Evolutionary conservation across 2,888 invertebrate genomes (phyloP).

Genomic region (Mesorhabditis sp.): DNA sequence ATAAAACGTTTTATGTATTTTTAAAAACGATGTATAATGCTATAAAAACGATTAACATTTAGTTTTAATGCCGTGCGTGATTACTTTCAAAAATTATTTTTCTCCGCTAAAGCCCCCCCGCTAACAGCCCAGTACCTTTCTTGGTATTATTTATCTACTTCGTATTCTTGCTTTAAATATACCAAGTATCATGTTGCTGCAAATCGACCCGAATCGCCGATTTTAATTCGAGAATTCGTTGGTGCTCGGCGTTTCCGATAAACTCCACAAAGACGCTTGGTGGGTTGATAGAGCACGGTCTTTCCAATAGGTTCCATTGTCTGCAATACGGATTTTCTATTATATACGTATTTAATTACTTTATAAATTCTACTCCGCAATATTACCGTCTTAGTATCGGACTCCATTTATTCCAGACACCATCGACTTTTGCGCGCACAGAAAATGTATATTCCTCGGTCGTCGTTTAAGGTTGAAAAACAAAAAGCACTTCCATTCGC

Average conservation of each 20-base stretch:
- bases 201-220: background rate
- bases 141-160: background rate
- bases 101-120: background rate
- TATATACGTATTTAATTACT: no score
- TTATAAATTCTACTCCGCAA: no score
- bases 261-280: constrained; percentile 29
- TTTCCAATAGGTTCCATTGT: constrained; percentile 44
- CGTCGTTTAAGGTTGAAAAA: constrained; percentile 36
- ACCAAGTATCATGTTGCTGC: background rate
- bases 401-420: constrained; percentile 42
- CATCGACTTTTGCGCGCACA: constrained; percentile 40
- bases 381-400: constrained; percentile 24
- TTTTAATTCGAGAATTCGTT: constrained; percentile 31
- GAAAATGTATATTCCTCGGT: constrained; percentile 38
- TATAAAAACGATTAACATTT: no score
- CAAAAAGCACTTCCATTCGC: constrained; percentile 39
- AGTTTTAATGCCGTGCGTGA: no score
- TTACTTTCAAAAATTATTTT: background rate
- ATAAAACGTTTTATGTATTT: no score
- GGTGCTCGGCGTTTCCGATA: constrained; percentile 29
- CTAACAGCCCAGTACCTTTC: no score
- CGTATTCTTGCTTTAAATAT: background rate
- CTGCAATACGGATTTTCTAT: constrained; percentile 9
- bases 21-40: no score
- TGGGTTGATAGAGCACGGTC: constrained; percentile 42